Evolutionary conservation across 2,113 vertebrate species (phyloP).

Genomic region (Mormyrus lacerda): DNA sequence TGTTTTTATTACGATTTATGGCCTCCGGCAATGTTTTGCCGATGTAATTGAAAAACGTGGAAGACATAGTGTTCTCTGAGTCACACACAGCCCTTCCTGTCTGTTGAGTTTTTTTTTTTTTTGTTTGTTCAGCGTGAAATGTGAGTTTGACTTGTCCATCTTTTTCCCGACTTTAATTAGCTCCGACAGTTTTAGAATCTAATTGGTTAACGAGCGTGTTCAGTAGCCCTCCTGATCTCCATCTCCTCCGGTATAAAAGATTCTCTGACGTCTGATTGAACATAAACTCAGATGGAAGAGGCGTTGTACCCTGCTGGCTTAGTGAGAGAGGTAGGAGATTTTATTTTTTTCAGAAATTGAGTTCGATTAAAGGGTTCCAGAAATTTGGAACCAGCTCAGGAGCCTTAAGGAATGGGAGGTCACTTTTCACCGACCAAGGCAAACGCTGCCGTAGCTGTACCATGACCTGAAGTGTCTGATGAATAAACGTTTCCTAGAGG

Average conservation of each 20-base stretch:
- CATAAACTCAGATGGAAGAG: background rate
- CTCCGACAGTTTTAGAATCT: conserved; percentile 24
- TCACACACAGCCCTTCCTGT: conserved; percentile 22
- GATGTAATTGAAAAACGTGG: conserved; percentile 48
- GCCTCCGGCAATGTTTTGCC: conserved; percentile 58
- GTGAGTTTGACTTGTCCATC: conserved; percentile 19
- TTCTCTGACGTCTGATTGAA: background rate
- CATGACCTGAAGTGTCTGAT: background rate
- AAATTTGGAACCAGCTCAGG: background rate
- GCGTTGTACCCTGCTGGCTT: background rate
- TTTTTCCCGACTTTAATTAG: conserved; percentile 20
- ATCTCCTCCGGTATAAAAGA: background rate
- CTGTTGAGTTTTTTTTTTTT: conserved; percentile 18
- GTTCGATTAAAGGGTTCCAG: background rate
- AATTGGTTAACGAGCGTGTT: conserved; percentile 24
- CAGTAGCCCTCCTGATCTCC: conserved; percentile 2
- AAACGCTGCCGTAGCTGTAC: background rate
- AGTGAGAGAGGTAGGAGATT: background rate
- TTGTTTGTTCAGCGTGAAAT: conserved; percentile 3
- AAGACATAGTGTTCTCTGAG: conserved; percentile 11
- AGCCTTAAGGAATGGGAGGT: background rate
- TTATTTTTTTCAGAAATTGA: background rate
- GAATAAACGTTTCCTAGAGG: background rate
- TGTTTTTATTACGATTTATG: conserved; percentile 74
- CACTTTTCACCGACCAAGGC: background rate